phyloP scores from a whole-genome alignment of 2,113 vertebrate genomes.

The Catharus bicknelli region DNA sequence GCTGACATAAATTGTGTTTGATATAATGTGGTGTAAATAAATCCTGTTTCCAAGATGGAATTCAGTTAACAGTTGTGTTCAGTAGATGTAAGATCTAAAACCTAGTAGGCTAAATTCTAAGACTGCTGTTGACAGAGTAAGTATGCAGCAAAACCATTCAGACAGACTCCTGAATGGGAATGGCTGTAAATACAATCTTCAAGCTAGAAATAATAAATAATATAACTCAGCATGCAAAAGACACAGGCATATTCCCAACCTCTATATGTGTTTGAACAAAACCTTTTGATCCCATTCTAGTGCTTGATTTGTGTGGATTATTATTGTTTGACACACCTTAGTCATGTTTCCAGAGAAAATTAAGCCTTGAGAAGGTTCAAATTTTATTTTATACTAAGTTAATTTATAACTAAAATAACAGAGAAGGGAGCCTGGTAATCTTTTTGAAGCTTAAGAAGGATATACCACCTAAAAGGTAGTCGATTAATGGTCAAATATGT shows the following conservation, averaged over 20 bases:
- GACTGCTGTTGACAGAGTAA: conserved; percentile 1
- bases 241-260: not conserved
- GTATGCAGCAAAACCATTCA: not conserved
- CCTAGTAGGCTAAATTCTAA: not conserved
- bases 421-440: not conserved
- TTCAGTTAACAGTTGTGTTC: not conserved
- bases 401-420: not conserved
- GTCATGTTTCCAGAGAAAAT: not conserved
- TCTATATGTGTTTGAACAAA: not conserved
- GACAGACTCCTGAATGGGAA: not conserved
- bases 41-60: not conserved
- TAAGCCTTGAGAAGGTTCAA: not conserved
- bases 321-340: not conserved
- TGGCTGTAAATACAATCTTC: not conserved
- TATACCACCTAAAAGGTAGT: not conserved
- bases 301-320: not conserved
- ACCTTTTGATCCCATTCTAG: not conserved
- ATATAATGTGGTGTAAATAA: not conserved
- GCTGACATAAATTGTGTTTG: not conserved
- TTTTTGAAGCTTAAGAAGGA: not conserved
- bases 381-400: not conserved
- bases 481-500: not conserved
- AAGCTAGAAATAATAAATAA: not conserved
- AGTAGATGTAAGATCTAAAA: not conserved
- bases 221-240: not conserved